Evolutionary conservation across 2,888 invertebrate species (phyloP).

Genomic region (Meloe dianella): DNA sequence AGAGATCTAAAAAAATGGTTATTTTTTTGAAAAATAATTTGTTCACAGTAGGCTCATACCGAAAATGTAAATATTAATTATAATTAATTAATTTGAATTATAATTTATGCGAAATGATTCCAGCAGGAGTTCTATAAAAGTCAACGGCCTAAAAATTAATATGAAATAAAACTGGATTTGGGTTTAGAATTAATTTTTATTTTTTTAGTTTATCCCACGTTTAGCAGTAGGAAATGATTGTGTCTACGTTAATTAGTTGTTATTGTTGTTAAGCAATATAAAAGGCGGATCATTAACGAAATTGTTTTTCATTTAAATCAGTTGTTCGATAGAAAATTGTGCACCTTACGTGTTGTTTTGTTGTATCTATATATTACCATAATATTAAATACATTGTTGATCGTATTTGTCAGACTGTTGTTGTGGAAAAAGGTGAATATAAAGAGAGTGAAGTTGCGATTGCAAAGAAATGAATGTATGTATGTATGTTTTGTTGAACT

Average conservation of each 20-base stretch:
- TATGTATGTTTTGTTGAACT: constrained; percentile 22
- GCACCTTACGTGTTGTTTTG: not conserved
- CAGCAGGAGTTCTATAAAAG: not conserved
- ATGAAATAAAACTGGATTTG: not conserved
- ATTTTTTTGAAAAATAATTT: not conserved
- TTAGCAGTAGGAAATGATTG: no score
- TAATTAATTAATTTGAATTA: constrained; percentile 6
- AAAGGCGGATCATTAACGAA: not conserved
- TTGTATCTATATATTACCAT: constrained; percentile 1
- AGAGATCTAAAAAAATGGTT: not conserved
- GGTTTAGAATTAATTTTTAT: not conserved
- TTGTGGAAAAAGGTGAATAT: constrained; percentile 19
- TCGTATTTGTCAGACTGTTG: constrained; percentile 16
- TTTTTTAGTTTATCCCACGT: not conserved
- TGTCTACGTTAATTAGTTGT: no score
- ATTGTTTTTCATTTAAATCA: not conserved
- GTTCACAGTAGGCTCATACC: not conserved
- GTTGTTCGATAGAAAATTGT: no score
- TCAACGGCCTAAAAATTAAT: not conserved
- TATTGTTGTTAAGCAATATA: no score
- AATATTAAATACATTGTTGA: constrained; percentile 19
- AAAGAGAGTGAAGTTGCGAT: constrained; percentile 18
- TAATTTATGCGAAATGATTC: constrained; percentile 1
- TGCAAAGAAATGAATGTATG: constrained; percentile 27
- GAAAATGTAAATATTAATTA: not conserved